Evolutionary conservation across 1,140 invertebrate species (phyloP), one percentile per base, ranked within the genome.

Genomic region (Neodiprion pinetum): DNA sequence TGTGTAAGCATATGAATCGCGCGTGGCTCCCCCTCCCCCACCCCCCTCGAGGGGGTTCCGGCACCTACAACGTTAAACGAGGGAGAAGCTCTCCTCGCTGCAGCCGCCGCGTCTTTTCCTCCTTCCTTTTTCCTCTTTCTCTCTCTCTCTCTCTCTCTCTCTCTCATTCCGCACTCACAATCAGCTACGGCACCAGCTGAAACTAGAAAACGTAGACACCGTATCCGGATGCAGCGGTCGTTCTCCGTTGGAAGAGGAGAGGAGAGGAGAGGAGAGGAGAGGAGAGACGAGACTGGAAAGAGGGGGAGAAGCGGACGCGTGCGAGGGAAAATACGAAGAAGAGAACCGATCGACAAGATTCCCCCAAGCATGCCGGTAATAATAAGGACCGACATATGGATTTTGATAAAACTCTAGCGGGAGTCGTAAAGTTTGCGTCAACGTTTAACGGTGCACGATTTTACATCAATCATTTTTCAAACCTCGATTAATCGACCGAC

Each of bases 181-280:
- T 69, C 40, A 11, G 11, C 67, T 12, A 69, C 61, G 61, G 10
- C 67, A 69, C 67, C 67, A 69, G 67, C 67, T 69, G 67, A 69
- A 69, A 69, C 67, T 47, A 21, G 67, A 74, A 74, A 73, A 74
- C 67, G 28, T 74, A 47, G 67, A 47, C 67, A 69, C 67, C 21
- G 67, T 21, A 69, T 69, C 67, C 67, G 67, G 67, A 69, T 69
- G 67, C 67, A 47, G 67, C 67, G 17, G 67, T 61, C 23, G 12
- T 11, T 14, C 28, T 40, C 28, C 17, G 72, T 28, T 47, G 17
- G 66, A 73, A 28, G 67, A 74, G 61, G 40, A 50, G 69, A 65
- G 48, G 50, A 40, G 73, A 73, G 72, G 23, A 67, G 49, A 72
- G 72, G 23, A 11, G 65, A 12, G 48, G 66, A 73, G 67, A 73